Evolutionary conservation across 2,797 vertebrate genomes (phyloP).

Genomic region (Micrastur ruficollis): DNA sequence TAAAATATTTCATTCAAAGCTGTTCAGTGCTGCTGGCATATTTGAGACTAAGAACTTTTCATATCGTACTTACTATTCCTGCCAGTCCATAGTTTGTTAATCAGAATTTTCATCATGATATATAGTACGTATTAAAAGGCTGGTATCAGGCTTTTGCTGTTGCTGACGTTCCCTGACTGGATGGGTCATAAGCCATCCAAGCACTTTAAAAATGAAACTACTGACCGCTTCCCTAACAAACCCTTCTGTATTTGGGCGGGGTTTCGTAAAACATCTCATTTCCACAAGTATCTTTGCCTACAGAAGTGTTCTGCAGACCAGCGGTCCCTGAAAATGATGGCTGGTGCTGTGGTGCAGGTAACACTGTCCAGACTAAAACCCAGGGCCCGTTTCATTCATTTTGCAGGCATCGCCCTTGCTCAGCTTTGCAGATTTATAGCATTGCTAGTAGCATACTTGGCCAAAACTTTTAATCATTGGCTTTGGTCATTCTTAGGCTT

Average conservation of each 20-base stretch:
- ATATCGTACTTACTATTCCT: not conserved
- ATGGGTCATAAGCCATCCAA: not conserved
- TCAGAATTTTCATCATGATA: not conserved
- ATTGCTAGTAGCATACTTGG: not conserved
- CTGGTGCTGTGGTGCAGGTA: not conserved
- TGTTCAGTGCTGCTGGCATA: not conserved
- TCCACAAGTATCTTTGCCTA: not conserved
- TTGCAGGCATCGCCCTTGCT: not conserved
- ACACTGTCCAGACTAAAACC: too few species aligned
- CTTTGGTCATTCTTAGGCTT: not conserved
- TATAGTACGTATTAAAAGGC: not conserved
- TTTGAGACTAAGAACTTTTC: not conserved
- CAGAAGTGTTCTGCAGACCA: not conserved
- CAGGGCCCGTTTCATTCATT: too few species aligned
- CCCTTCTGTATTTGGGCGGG: not conserved
- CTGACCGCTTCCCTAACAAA: not conserved
- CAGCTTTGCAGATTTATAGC: not conserved
- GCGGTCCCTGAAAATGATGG: not conserved
- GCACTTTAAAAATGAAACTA: not conserved
- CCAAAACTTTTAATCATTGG: not conserved
- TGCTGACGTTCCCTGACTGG: not conserved
- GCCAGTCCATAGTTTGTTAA: not conserved
- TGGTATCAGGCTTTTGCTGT: not conserved
- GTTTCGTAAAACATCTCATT: not conserved
- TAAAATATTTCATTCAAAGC: not conserved